A percentile compares a stretch with the other conserved stretches of the same genome.
These are phyloP conservation scores for Pristionchus maxplancki DNA, from an alignment of 2,888 invertebrate species.

Conservation along the genomic window DNA sequence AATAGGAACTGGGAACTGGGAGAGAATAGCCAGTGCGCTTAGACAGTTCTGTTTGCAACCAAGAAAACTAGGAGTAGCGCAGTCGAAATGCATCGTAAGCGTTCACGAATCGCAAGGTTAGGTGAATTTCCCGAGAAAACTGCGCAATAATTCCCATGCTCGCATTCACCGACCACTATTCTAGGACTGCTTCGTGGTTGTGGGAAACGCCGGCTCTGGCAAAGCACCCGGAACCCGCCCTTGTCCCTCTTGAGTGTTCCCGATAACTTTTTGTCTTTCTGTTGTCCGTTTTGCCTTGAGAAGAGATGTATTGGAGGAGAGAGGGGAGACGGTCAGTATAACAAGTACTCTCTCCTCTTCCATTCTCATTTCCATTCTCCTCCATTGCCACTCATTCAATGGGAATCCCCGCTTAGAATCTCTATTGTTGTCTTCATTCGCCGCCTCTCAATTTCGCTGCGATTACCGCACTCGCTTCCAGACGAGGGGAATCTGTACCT, in stretches of 20 bases:
- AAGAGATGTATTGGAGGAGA: background rate
- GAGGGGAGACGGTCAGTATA: background rate
- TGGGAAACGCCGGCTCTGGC: background rate
- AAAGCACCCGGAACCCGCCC: background rate
- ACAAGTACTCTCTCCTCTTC: background rate
- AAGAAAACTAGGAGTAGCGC: too few relatives aligned
- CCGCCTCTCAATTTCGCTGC: background rate
- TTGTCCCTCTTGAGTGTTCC: background rate
- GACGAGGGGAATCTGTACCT: too few relatives aligned
- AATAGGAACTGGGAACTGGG: conserved; percentile 2
- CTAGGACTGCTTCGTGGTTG: too few relatives aligned
- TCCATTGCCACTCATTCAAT: background rate
- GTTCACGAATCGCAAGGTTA: too few relatives aligned
- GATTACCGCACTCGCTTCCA: too few relatives aligned
- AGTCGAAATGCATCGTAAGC: too few relatives aligned
- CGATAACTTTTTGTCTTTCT: background rate
- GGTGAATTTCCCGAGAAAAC: too few relatives aligned
- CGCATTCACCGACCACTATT: background rate
- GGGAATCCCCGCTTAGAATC: background rate
- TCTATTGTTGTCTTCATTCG: background rate
- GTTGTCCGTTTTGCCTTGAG: conserved; percentile 26
- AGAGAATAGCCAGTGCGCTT: background rate
- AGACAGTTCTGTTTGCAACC: background rate
- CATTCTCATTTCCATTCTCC: conserved; percentile 39
- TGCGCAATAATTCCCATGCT: background rate